A percentile compares a stretch with the other conserved stretches of the same genome.
phyloP scores from a whole-genome alignment of 2,888 invertebrate species.

The Lamproptera curius region DNA sequence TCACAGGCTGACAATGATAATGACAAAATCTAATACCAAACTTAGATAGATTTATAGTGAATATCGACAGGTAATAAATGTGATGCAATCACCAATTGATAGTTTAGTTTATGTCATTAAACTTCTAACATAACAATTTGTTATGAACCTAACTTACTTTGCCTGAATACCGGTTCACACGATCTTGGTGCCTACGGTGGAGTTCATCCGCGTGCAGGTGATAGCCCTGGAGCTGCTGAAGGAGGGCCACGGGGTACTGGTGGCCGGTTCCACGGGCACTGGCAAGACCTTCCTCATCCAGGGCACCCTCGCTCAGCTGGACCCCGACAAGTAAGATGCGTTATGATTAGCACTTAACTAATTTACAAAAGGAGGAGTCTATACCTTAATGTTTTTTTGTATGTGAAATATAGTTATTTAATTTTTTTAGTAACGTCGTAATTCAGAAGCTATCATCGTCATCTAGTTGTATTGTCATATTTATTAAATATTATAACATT shows the following conservation, averaged over 20 bases:
- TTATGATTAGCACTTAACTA: too few species aligned
- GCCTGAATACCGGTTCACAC: slow-evolving; percentile 87
- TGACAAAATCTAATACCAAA: too few species aligned
- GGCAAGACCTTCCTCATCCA: slow-evolving; percentile 90
- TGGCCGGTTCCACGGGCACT: slow-evolving; percentile 92
- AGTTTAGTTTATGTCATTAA: neutral
- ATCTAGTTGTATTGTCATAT: too few species aligned
- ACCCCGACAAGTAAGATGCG: slow-evolving; percentile 51
- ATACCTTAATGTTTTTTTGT: too few species aligned
- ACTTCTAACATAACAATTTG: neutral
- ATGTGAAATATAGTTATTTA: too few species aligned
- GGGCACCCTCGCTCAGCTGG: slow-evolving; percentile 80
- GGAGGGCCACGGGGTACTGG: slow-evolving; percentile 83
- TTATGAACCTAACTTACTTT: slow-evolving; percentile 39
- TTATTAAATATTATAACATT: too few species aligned
- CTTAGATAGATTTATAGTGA: too few species aligned
- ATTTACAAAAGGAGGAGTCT: too few species aligned
- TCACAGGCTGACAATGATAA: neutral
- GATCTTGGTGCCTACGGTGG: slow-evolving; percentile 92
- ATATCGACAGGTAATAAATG: too few species aligned
- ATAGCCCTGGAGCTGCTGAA: slow-evolving; percentile 82
- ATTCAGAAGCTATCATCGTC: too few species aligned
- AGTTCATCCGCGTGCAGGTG: slow-evolving; percentile 90
- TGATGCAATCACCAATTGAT: neutral
- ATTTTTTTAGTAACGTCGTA: too few species aligned